Evolutionary conservation across 2,113 vertebrate species (phyloP), one percentile per base, ranked within the genome.

Genomic region (Rattus rattus): DNA sequence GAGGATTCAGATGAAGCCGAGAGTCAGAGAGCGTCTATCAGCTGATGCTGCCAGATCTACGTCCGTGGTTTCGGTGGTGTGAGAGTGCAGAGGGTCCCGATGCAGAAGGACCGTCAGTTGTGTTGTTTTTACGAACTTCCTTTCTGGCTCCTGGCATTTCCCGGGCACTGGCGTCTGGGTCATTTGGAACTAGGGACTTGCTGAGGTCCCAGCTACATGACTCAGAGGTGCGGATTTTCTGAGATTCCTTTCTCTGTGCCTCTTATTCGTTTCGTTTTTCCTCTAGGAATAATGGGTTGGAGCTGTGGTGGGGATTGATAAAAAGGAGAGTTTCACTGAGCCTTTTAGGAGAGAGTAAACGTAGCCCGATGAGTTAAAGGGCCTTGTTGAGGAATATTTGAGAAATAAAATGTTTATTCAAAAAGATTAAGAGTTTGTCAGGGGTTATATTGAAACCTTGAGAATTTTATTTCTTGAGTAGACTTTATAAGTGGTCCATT

Each of bases 11-110:
- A 61, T 19, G 26, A 87, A 22, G 39, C 36, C 16, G 30, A 43
- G 26, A 67, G 36, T 20, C 49, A 67, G 81, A 30, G 17, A 22
- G 52, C 4, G 67, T 14, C 14, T 43, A 6, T 33, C 4, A 10
- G 33, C 24, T 12, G 77, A 63, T 2, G 43, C 43, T 43, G 16
- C 14, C n/a, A 24, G 33, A 17, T 63, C 52, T n/a, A 52, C 76
- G 17, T 19, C 0, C 0, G 80, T 43, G 28, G 36, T 86, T 8
- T 72, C n/a, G 0, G 1, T 0, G 11, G 16, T 39, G 2, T n/a
- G 85, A 88, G 24, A 22, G 39, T 19, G 24, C 9, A 36, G 67
- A 49, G 49, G 47, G 67, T 90, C 16, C 67, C 87, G 39, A 54
- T 76, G n/a, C 8, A 8, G 26, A 43, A 1, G 7, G 36, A 33